Percentiles rank a stretch among this genome's conserved stretches.
phyloP scores from a whole-genome alignment of 2,113 vertebrate species.

The Cryptotis parvus region DNA sequence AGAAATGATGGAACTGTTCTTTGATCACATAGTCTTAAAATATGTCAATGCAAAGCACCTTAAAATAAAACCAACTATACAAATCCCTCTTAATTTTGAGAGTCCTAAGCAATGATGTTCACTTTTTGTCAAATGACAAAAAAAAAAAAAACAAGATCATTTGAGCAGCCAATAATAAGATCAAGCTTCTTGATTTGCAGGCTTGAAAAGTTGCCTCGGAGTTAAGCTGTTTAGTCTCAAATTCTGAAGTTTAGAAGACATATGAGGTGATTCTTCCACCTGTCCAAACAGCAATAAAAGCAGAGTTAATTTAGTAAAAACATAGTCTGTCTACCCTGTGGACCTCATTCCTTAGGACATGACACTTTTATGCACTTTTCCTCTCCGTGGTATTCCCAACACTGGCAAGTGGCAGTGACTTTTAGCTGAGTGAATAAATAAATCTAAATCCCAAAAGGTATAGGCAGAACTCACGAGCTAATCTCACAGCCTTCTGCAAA shows the following conservation, averaged over 20 bases:
- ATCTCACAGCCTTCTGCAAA: background rate
- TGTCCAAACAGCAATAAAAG: conserved; percentile 75
- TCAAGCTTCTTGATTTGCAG: conserved; percentile 41
- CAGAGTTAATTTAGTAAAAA: conserved; percentile 52
- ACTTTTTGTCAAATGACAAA: conserved; percentile 12
- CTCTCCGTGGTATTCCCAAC: background rate
- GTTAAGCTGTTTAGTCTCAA: conserved; percentile 78
- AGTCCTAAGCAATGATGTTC: background rate
- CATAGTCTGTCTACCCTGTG: background rate
- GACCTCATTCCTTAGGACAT: too few species aligned
- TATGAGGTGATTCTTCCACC: conserved; percentile 82
- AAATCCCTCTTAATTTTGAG: conserved; percentile 12
- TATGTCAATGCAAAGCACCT: conserved; percentile 15
- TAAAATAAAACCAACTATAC: conserved; percentile 14
- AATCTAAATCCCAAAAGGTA: background rate
- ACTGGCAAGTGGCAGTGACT: background rate
- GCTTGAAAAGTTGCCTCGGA: conserved; percentile 85
- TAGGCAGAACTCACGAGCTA: background rate
- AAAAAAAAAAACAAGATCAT: background rate
- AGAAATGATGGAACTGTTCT: conserved; percentile 12
- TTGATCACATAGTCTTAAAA: conserved; percentile 55
- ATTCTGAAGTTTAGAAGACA: conserved; percentile 79
- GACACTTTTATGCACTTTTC: background rate
- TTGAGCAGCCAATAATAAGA: conserved; percentile 25
- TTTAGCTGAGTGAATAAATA: background rate